Conservation (phyloP, 2,888 invertebrate genomes). For the Notocelia uddmanniana region DNA sequence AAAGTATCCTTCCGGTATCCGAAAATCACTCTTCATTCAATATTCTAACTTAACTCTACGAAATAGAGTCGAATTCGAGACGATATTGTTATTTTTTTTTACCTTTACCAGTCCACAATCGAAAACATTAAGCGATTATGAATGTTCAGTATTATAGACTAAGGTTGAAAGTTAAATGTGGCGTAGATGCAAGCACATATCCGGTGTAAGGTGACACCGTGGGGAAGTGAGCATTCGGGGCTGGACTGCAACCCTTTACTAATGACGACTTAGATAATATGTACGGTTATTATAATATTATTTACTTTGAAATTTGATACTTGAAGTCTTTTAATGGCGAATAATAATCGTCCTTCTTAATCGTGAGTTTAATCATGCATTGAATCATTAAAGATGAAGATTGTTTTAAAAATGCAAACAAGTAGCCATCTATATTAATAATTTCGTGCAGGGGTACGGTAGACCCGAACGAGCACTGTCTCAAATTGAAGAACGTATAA, state of each 20-base stretch:
- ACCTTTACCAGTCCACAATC: conserved; percentile 24
- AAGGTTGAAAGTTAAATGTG: conserved; percentile 48
- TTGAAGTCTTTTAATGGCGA: conserved; percentile 7
- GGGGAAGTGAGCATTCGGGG: conserved; percentile 69
- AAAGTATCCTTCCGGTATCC: conserved; percentile 82
- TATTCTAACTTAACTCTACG: conserved; percentile 52
- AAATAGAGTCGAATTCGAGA: conserved; percentile 52
- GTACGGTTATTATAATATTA: conserved; percentile 55
- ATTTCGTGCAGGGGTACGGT: no score
- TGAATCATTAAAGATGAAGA: conserved; percentile 10
- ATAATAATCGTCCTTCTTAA: neutral
- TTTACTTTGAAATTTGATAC: conserved; percentile 53
- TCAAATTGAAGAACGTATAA: no score
- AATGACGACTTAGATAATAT: conserved; percentile 36
- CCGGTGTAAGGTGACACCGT: conserved; percentile 82
- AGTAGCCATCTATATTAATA: no score
- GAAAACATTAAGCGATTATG: conserved; percentile 41
- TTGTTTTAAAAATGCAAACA: no score
- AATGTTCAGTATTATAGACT: conserved; percentile 45
- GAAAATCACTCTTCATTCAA: conserved; percentile 50
- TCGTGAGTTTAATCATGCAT: neutral
- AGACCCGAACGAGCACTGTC: no score
- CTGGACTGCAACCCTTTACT: conserved; percentile 39
- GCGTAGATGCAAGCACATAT: conserved; percentile 65
- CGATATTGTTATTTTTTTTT: conserved; percentile 16